These are phyloP conservation scores for Zygothrica quintamaculata DNA, from an alignment of 2,888 invertebrate genomes.

Conservation along the genomic window DNA sequence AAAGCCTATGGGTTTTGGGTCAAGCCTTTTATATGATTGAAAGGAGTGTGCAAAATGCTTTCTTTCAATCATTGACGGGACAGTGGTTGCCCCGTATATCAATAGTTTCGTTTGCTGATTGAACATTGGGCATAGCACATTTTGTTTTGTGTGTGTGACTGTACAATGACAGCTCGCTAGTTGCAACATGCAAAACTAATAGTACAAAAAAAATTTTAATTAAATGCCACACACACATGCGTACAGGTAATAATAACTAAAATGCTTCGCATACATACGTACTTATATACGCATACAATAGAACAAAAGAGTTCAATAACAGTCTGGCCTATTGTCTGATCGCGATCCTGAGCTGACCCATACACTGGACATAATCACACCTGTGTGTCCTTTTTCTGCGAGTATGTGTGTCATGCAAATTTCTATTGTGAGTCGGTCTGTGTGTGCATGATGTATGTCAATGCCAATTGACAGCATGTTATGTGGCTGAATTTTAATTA, in stretches of 20 bases:
- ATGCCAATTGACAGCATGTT: slow-evolving; percentile 52
- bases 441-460: slow-evolving; percentile 5
- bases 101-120: slow-evolving; percentile 11
- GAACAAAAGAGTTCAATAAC: slow-evolving; percentile 27
- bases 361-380: slow-evolving; percentile 24
- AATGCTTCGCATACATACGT: slow-evolving; percentile 31
- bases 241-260: slow-evolving; percentile 60
- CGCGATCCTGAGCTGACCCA: slow-evolving; percentile 28
- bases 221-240: slow-evolving; percentile 58
- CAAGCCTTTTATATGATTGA: slow-evolving; percentile 58
- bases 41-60: slow-evolving; percentile 32
- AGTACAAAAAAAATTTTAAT: slow-evolving; percentile 41
- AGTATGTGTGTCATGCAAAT: slow-evolving; percentile 45
- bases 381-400: slow-evolving; percentile 45
- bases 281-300: too few relatives aligned
- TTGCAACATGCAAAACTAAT: slow-evolving; percentile 5
- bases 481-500: slow-evolving; percentile 42
- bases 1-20: slow-evolving; percentile 36
- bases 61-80: slow-evolving; percentile 23
- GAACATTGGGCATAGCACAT: slow-evolving; percentile 8
- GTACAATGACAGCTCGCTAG: slow-evolving; percentile 1
- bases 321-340: slow-evolving; percentile 14
- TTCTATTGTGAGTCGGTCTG: slow-evolving; percentile 42
- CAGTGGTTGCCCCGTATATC: slow-evolving; percentile 26
- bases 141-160: slow-evolving; percentile 7